These are phyloP conservation scores for Cosmia pyralina DNA, from an alignment of 2,888 invertebrate genomes.

Conservation along the genomic window DNA sequence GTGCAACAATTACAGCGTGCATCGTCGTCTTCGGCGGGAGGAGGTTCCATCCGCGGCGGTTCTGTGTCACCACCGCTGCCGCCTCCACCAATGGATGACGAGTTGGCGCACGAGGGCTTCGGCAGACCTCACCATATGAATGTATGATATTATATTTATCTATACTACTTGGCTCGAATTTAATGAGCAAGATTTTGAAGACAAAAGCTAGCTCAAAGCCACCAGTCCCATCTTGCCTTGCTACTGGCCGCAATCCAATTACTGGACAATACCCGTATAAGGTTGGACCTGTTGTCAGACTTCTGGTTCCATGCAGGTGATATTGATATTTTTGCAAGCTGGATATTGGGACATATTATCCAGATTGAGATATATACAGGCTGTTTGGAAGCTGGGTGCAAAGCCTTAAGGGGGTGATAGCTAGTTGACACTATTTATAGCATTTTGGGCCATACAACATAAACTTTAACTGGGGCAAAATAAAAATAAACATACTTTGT, in stretches of 20 bases:
- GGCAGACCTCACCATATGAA: slow-evolving; percentile 91
- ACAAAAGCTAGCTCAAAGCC: neutral
- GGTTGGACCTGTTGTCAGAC: neutral
- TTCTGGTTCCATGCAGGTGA: slow-evolving; percentile 1
- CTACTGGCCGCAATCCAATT: neutral
- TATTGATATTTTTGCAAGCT: neutral
- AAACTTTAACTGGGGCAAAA: too few relatives aligned
- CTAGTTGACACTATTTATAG: too few relatives aligned
- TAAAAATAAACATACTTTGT: too few relatives aligned
- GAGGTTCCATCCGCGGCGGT: slow-evolving; percentile 87
- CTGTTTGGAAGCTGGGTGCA: too few relatives aligned
- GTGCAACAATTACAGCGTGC: slow-evolving; percentile 77
- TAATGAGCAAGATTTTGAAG: neutral
- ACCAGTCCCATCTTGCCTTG: neutral
- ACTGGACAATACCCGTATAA: neutral
- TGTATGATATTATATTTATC: slow-evolving; percentile 64
- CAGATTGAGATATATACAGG: neutral
- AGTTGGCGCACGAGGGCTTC: slow-evolving; percentile 92
- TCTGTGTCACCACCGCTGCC: slow-evolving; percentile 96
- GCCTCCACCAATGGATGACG: slow-evolving; percentile 96
- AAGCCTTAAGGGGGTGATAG: too few relatives aligned
- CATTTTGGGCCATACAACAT: too few relatives aligned
- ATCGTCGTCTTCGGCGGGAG: slow-evolving; percentile 82
- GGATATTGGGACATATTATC: neutral
- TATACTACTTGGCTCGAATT: neutral